These are phyloP conservation scores for Lucifuga dentata DNA, from an alignment of 2,113 vertebrate genomes.

Conservation along the genomic window DNA sequence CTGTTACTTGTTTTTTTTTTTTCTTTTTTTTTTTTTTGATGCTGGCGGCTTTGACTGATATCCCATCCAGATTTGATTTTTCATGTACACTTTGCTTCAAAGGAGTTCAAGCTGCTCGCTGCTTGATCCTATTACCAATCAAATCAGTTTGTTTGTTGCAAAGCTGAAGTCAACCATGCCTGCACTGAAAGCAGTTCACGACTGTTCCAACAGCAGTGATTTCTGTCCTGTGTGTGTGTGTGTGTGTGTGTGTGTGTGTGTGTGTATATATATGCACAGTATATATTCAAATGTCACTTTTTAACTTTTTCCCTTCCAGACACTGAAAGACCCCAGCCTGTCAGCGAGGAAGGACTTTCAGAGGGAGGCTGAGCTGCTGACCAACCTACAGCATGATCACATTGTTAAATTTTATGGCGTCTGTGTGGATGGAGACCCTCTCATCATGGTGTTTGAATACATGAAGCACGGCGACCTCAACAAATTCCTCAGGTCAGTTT, in stretches of 20 bases:
- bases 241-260: no score
- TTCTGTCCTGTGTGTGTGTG: background rate
- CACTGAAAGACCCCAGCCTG: constrained; percentile 94
- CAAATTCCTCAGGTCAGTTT: constrained; percentile 93
- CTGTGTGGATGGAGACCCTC: constrained; percentile 95
- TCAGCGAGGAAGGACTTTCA: constrained; percentile 98
- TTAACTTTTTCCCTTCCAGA: constrained; percentile 80
- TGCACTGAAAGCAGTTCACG: background rate
- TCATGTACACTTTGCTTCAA: constrained; percentile 37
- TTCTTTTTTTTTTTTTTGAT: constrained; percentile 8
- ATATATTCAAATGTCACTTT: no score
- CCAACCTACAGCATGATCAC: constrained; percentile 97
- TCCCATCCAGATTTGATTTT: constrained; percentile 41
- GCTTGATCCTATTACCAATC: constrained; percentile 28
- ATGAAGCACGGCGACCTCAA: constrained; percentile 99
- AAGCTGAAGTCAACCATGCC: background rate
- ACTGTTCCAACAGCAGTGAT: background rate
- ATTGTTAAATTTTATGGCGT: constrained; percentile 97
- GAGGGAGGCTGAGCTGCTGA: constrained; percentile 96
- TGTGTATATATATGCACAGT: no score
- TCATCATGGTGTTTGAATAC: constrained; percentile 99
- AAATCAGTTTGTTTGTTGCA: constrained; percentile 34
- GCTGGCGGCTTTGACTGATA: constrained; percentile 28
- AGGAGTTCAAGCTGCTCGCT: constrained; percentile 22
- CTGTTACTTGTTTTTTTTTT: constrained; percentile 26